Conservation (phyloP, 2,113 vertebrate genomes). For the Bubo scandiacus region DNA sequence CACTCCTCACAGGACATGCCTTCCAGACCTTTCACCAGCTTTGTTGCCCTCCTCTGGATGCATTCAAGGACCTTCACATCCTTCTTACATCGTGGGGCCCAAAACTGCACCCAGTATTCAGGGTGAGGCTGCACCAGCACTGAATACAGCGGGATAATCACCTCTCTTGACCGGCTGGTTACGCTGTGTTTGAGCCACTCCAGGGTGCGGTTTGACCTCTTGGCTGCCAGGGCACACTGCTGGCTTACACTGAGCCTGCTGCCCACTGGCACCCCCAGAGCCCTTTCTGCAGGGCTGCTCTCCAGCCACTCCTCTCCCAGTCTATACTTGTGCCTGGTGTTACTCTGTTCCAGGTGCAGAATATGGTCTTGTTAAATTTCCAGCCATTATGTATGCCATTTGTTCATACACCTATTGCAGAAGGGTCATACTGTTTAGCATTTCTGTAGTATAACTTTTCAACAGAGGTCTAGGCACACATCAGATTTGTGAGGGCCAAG, state of each 20-base stretch:
- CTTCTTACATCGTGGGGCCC: not conserved
- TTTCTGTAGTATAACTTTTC: not conserved
- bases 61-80: not conserved
- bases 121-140: rapidly evolving
- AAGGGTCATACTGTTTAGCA: not conserved
- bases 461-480: not conserved
- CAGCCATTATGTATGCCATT: not conserved
- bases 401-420: not conserved
- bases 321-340: rapidly evolving
- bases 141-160: not conserved
- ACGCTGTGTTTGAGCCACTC: not conserved
- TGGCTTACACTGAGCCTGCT: not conserved
- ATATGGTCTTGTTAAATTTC: not conserved
- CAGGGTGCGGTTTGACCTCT: not conserved
- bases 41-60: not conserved
- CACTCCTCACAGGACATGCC: rapidly evolving
- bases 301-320: not conserved
- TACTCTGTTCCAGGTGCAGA: not conserved
- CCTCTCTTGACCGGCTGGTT: too few species aligned
- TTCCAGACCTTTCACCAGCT: not conserved
- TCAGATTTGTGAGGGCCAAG: not conserved
- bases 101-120: not conserved
- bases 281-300: not conserved
- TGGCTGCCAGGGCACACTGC: not conserved
- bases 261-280: not conserved